phyloP scores from a whole-genome alignment of 1,140 invertebrate genomes.

The Whitmania pigra region DNA sequence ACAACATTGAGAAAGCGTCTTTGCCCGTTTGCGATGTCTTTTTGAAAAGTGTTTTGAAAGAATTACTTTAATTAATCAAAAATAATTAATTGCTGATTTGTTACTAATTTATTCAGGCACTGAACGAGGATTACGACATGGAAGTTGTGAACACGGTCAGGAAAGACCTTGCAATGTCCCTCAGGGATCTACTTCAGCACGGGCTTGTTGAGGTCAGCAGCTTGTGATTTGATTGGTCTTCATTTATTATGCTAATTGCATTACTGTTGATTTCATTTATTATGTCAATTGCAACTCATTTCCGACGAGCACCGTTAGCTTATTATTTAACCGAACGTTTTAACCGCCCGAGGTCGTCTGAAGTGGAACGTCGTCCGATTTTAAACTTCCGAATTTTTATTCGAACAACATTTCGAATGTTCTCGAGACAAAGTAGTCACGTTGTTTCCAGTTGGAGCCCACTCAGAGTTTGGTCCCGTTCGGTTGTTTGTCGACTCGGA shows the following conservation, averaged over 20 bases:
- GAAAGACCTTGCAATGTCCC: conserved; percentile 72
- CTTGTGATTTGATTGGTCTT: background rate
- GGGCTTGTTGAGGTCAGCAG: conserved; percentile 58
- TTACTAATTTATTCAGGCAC: conserved; percentile 36
- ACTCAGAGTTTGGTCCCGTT: conserved; percentile 71
- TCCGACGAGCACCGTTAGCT: background rate
- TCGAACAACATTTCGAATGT: background rate
- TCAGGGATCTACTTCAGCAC: conserved; percentile 85
- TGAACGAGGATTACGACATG: conserved; percentile 50
- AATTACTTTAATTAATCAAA: too few relatives aligned
- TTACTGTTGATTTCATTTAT: background rate
- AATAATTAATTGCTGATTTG: too few relatives aligned
- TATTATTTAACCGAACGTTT: too few relatives aligned
- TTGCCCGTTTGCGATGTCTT: too few relatives aligned
- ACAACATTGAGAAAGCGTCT: too few relatives aligned
- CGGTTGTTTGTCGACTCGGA: conserved; percentile 66
- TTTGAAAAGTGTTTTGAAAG: too few relatives aligned
- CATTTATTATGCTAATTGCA: background rate
- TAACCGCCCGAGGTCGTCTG: too few relatives aligned
- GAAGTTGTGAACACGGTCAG: conserved; percentile 73
- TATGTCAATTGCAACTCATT: background rate
- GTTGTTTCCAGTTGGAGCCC: conserved; percentile 48
- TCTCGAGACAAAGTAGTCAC: background rate
- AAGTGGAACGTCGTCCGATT: too few relatives aligned
- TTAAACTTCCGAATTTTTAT: background rate